phyloP scores from a whole-genome alignment of 2,888 invertebrate genomes.

The Himalopsyche anomala region DNA sequence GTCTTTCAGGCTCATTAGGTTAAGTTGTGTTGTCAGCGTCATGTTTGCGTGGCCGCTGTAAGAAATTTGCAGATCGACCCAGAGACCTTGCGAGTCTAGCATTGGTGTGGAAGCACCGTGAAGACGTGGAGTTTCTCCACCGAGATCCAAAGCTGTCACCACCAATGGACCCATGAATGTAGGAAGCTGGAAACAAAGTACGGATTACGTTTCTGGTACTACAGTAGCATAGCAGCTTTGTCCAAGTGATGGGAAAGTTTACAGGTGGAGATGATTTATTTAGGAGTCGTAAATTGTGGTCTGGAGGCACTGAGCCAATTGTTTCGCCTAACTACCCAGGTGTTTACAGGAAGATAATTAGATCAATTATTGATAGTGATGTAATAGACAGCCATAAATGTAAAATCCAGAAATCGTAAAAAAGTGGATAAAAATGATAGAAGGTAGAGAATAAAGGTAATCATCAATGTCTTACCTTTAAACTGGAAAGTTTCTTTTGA shows the following conservation, averaged over 20 bases:
- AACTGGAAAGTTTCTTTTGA: conserved; percentile 88
- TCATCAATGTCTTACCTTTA: conserved; percentile 49
- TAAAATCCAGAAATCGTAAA: no score
- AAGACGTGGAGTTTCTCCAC: conserved; percentile 82
- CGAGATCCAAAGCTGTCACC: conserved; percentile 86
- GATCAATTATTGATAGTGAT: no score
- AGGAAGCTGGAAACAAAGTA: conserved; percentile 78
- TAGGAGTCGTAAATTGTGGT: no score
- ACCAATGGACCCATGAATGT: conserved; percentile 91
- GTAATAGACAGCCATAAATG: no score
- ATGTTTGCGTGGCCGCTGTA: conserved; percentile 88
- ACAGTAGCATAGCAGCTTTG: neutral
- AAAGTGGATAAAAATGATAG: neutral
- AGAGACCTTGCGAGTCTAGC: conserved; percentile 89
- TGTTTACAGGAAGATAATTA: no score
- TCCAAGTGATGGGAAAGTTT: no score
- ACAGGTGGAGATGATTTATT: no score
- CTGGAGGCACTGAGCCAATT: no score
- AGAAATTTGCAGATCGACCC: conserved; percentile 90
- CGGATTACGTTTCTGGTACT: neutral
- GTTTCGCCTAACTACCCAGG: no score
- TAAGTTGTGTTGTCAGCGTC: conserved; percentile 92
- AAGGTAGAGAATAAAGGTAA: neutral
- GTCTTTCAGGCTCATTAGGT: conserved; percentile 77
- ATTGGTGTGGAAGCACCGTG: conserved; percentile 80